These are phyloP conservation scores for Chionodraco myersi DNA, from an alignment of 2,113 vertebrate genomes.

Conservation along the genomic window DNA sequence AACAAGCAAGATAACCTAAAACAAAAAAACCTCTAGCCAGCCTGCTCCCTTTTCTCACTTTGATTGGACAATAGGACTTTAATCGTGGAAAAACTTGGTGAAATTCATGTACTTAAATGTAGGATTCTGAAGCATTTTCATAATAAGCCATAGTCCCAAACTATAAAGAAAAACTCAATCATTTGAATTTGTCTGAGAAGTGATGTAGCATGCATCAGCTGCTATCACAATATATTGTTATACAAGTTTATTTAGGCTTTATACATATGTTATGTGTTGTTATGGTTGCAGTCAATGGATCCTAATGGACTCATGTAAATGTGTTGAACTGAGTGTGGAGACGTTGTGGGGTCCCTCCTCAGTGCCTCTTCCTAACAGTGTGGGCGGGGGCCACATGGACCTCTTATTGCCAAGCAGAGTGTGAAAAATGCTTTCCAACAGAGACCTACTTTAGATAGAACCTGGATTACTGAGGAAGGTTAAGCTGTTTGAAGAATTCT, in stretches of 20 bases:
- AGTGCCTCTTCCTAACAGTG: neutral
- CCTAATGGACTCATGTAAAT: slow-evolving; percentile 11
- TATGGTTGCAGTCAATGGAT: neutral
- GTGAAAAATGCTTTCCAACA: slow-evolving; percentile 36
- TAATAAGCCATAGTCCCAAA: too few species aligned
- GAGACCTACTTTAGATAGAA: slow-evolving; percentile 17
- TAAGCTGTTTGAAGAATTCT: slow-evolving; percentile 26
- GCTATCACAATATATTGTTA: neutral
- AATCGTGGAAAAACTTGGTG: neutral
- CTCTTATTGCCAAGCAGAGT: slow-evolving; percentile 27
- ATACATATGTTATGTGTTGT: neutral
- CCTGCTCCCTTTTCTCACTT: neutral
- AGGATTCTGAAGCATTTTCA: neutral
- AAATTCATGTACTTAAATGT: neutral
- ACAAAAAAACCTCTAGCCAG: neutral
- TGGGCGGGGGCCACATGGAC: neutral
- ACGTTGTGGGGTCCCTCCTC: neutral
- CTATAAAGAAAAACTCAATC: too few species aligned
- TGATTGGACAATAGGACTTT: neutral
- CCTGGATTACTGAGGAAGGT: slow-evolving; percentile 15
- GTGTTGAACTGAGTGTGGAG: neutral
- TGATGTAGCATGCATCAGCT: neutral
- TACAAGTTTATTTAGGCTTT: neutral
- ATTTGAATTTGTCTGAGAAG: too few species aligned
- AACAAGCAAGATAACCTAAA: neutral